phyloP scores from a whole-genome alignment of 2,888 invertebrate species.

The Escarpia spicata region DNA sequence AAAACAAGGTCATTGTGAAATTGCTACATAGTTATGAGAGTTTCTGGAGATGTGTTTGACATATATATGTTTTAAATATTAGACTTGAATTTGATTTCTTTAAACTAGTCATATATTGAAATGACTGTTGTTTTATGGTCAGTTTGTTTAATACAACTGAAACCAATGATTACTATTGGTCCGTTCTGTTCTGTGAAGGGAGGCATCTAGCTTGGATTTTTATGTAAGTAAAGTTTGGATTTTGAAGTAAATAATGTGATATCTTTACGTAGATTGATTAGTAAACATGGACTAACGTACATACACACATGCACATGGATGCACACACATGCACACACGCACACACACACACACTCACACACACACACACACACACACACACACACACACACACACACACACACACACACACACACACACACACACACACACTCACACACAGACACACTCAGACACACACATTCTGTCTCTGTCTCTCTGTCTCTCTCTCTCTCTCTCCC shows the following conservation, averaged over 20 bases:
- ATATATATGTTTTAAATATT: not conserved
- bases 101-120: not conserved
- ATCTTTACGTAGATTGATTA: too few species aligned
- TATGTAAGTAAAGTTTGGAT: too few species aligned
- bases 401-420: too few species aligned
- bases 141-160: not conserved
- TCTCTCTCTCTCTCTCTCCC: not conserved
- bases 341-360: too few species aligned
- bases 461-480: too few species aligned
- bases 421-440: too few species aligned
- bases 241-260: too few species aligned
- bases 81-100: slow-evolving; percentile 14
- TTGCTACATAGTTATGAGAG: not conserved
- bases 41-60: not conserved
- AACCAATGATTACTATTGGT: not conserved
- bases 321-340: not conserved
- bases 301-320: not conserved
- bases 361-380: too few species aligned
- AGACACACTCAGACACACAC: too few species aligned
- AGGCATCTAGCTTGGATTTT: too few species aligned
- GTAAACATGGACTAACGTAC: not conserved
- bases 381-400: not conserved
- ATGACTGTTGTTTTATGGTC: not conserved
- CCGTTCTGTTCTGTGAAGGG: slow-evolving; percentile 5
- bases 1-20: not conserved